phyloP scores from a whole-genome alignment of 2,113 vertebrate genomes.

The Cinclus cinclus region DNA sequence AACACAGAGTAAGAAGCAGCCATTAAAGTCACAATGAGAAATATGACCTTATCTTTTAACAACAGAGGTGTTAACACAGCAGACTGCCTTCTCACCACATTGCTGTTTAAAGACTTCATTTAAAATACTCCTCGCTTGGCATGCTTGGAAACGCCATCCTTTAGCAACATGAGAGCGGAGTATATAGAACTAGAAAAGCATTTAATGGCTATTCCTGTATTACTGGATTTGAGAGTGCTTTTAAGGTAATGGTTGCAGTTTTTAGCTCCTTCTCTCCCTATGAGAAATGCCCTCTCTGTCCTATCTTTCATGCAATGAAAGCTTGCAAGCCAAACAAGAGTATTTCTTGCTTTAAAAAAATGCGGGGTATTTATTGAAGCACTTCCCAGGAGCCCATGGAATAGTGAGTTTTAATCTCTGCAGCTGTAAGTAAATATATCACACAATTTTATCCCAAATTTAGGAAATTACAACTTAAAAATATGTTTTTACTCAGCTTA shows the following conservation, averaged over 20 bases:
- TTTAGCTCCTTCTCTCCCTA: not conserved
- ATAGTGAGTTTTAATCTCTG: not conserved
- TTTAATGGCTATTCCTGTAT: not conserved
- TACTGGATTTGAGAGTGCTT: not conserved
- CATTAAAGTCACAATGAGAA: conserved; percentile 46
- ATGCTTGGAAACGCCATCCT: conserved; percentile 20
- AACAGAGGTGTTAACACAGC: conserved; percentile 46
- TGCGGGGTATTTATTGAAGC: not conserved
- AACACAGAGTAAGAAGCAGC: not conserved
- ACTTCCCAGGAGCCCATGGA: not conserved
- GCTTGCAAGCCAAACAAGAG: not conserved
- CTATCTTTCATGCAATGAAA: not conserved
- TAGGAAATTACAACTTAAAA: not conserved
- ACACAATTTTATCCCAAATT: not conserved
- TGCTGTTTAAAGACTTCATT: conserved; percentile 54
- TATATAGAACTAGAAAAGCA: not conserved
- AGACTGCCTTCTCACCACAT: conserved; percentile 17
- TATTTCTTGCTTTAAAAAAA: not conserved
- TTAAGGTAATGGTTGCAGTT: not conserved
- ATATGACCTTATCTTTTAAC: conserved; percentile 35
- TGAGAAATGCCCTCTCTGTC: not conserved
- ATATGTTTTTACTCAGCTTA: not conserved
- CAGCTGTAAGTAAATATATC: not conserved
- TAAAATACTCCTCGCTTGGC: not conserved
- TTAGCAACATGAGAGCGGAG: not conserved